A percentile compares a stretch with the other conserved stretches of the same genome.
These are phyloP conservation scores for Ascidia mentula DNA, from an alignment of 23 tunicate species.

Conservation along the genomic window DNA sequence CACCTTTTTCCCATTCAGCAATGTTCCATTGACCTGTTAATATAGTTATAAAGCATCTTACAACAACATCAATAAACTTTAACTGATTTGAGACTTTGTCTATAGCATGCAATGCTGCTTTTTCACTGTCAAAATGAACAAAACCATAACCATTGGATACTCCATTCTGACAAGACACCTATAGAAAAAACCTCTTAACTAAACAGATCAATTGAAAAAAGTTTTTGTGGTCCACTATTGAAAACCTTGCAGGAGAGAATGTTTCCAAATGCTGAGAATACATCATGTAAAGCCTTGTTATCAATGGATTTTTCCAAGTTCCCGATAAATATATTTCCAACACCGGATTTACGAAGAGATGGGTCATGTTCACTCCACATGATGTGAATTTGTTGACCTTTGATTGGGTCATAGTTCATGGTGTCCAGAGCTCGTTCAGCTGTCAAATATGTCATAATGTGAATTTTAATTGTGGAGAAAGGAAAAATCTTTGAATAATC, in stretches of 20 bases:
- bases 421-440: conserved; percentile 99
- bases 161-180: conserved; percentile 57
- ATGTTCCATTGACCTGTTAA: conserved; percentile 59
- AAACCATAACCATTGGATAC: conserved; percentile 93
- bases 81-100: conserved; percentile 65
- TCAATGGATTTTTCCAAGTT: conserved; percentile 96
- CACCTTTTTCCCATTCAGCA: conserved; percentile 60
- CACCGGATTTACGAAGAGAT: conserved; percentile 97
- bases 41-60: background rate
- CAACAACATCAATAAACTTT: no score
- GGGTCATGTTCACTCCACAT: conserved; percentile 99
- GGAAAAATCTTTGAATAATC: no score
- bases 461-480: no score
- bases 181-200: no score
- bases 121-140: conserved; percentile 95
- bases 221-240: no score
- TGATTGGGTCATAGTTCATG: conserved; percentile 96
- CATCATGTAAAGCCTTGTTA: conserved; percentile 93
- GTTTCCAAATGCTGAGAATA: conserved; percentile 98
- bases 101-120: conserved; percentile 75
- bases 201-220: no score
- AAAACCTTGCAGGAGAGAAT: conserved; percentile 94
- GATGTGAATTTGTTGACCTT: conserved; percentile 88
- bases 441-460: conserved; percentile 5
- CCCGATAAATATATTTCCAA: conserved; percentile 96